These are phyloP conservation scores for Eueides isabella DNA, from an alignment of 1,140 invertebrate species.

Conservation along the genomic window DNA sequence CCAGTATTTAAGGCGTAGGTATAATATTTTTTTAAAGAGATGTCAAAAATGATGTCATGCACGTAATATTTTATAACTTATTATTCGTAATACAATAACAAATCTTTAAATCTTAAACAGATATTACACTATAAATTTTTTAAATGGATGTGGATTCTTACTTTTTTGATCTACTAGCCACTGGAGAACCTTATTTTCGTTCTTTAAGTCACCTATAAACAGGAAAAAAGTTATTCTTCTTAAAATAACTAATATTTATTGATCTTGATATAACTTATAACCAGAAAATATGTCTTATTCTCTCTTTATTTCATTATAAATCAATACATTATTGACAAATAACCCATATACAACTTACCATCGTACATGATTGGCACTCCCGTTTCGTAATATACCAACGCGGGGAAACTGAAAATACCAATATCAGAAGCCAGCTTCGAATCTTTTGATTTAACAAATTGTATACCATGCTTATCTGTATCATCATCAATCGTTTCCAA, in stretches of 20 bases:
- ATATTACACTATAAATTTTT: constrained; percentile 62
- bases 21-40: constrained; percentile 62
- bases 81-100: constrained; percentile 57
- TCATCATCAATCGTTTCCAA: constrained; percentile 97
- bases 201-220: constrained; percentile 95
- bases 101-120: constrained; percentile 55
- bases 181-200: constrained; percentile 97
- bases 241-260: neutral
- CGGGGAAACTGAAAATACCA: constrained; percentile 95
- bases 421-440: constrained; percentile 94
- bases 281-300: neutral
- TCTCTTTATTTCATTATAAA: neutral
- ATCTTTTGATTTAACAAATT: constrained; percentile 97
- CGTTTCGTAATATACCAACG: constrained; percentile 95
- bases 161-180: constrained; percentile 97
- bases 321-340: neutral
- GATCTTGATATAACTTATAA: neutral
- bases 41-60: constrained; percentile 80
- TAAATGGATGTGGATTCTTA: constrained; percentile 87
- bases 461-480: constrained; percentile 94
- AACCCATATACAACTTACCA: constrained; percentile 85
- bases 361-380: constrained; percentile 97
- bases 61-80: constrained; percentile 64
- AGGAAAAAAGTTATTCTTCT: constrained; percentile 51
- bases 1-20: constrained; percentile 72